These are phyloP conservation scores for Boleophthalmus pectinirostris DNA, from an alignment of 2,113 vertebrate genomes.

Conservation along the genomic window DNA sequence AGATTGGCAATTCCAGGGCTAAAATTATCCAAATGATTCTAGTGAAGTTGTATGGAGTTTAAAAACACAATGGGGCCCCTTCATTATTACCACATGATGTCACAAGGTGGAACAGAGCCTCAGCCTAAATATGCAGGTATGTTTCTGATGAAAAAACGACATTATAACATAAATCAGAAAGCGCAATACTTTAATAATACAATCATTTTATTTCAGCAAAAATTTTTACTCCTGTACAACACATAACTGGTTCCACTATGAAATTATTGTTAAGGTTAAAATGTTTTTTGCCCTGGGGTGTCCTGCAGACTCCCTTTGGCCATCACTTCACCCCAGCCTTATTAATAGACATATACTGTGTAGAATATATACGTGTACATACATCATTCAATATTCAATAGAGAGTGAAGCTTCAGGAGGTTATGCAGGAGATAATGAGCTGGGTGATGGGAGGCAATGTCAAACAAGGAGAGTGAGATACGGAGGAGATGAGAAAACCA, in stretches of 20 bases:
- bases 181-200: no score
- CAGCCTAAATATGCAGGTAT: no score
- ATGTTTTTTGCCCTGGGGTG: conserved; percentile 9
- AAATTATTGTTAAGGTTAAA: conserved; percentile 2
- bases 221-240: no score
- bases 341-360: conserved; percentile 25
- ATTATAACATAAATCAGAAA: no score
- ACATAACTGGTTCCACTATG: background rate
- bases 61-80: no score
- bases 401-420: conserved; percentile 32
- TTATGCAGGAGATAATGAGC: conserved; percentile 50
- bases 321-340: conserved; percentile 7
- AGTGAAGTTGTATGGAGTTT: no score
- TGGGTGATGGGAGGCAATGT: conserved; percentile 31
- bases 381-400: conserved; percentile 48
- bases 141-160: no score
- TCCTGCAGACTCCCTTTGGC: conserved; percentile 5
- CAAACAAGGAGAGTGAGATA: conserved; percentile 36
- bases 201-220: no score
- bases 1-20: no score
- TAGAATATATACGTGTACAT: conserved; percentile 41
- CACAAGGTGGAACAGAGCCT: no score
- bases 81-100: no score
- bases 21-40: no score
- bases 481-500: conserved; percentile 17